Evolutionary conservation across 1,140 invertebrate genomes (phyloP).

Genomic region (Drosophila ambigua): DNA sequence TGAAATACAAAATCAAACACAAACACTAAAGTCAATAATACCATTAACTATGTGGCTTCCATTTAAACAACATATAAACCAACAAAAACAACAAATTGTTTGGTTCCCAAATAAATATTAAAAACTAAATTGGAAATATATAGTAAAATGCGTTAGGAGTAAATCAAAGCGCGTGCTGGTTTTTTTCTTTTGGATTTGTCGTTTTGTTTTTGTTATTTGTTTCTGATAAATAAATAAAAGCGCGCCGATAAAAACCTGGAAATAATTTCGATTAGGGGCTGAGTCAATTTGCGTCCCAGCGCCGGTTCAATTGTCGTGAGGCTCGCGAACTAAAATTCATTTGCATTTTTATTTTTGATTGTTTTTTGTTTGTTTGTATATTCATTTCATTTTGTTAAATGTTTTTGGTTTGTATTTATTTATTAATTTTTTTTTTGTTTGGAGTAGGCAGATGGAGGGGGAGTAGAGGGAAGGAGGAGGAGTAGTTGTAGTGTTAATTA

Average conservation of each 20-base stretch:
- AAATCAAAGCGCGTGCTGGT: slow-evolving; percentile 71
- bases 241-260: slow-evolving; percentile 89
- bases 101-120: neutral
- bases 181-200: slow-evolving; percentile 41
- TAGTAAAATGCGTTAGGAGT: slow-evolving; percentile 51
- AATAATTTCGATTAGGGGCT: slow-evolving; percentile 95
- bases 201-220: slow-evolving; percentile 12
- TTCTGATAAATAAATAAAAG: slow-evolving; percentile 58
- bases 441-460: slow-evolving; percentile 38
- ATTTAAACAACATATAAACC: slow-evolving; percentile 24
- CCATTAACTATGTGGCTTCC: slow-evolving; percentile 15
- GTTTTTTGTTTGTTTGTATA: neutral
- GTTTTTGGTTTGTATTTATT: slow-evolving; percentile 40
- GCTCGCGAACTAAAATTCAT: slow-evolving; percentile 89
- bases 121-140: slow-evolving; percentile 31
- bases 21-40: slow-evolving; percentile 26
- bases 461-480: slow-evolving; percentile 58
- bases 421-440: slow-evolving; percentile 32
- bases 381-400: slow-evolving; percentile 16
- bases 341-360: slow-evolving; percentile 23
- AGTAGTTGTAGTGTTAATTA: slow-evolving; percentile 78
- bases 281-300: slow-evolving; percentile 93
- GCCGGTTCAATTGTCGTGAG: slow-evolving; percentile 93
- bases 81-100: slow-evolving; percentile 2
- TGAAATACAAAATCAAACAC: neutral